Evolutionary conservation across 2,113 vertebrate species (phyloP).

Genomic region (human (Homo sapiens)): DNA sequence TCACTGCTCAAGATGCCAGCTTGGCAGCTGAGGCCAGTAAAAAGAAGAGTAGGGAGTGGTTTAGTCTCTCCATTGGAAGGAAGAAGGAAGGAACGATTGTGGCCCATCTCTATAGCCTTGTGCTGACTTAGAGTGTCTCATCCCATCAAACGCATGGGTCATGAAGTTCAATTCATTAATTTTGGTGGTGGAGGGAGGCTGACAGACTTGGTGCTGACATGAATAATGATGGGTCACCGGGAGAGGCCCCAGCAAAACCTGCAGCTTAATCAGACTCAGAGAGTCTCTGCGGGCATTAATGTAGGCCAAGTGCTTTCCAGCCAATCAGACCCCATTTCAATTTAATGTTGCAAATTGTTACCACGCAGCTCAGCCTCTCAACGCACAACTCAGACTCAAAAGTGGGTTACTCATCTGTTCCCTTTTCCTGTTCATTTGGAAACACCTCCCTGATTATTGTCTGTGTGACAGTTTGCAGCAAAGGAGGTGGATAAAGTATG

Average conservation of each 20-base stretch:
- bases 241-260: conserved; percentile 72
- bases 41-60: neutral
- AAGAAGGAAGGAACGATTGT: neutral
- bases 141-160: neutral
- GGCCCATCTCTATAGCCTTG: neutral
- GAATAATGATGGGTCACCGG: conserved; percentile 77
- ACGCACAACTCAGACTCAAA: neutral
- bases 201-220: conserved; percentile 58
- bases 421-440: conserved; percentile 1
- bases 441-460: conserved; percentile 7
- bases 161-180: conserved; percentile 72
- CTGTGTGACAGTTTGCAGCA: neutral
- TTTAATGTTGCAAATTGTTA: conserved; percentile 55
- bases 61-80: neutral
- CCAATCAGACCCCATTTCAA: conserved; percentile 42
- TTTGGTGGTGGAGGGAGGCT: conserved; percentile 58
- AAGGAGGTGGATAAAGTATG: neutral
- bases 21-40: neutral
- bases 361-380: neutral
- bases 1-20: neutral
- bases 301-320: conserved; percentile 67
- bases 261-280: conserved; percentile 66
- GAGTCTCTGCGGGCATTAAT: conserved; percentile 59
- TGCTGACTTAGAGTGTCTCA: conserved; percentile 38
- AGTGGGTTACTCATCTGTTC: conserved; percentile 23